Conservation (phyloP, 2,797 vertebrate genomes). For the Agapornis canus region DNA sequence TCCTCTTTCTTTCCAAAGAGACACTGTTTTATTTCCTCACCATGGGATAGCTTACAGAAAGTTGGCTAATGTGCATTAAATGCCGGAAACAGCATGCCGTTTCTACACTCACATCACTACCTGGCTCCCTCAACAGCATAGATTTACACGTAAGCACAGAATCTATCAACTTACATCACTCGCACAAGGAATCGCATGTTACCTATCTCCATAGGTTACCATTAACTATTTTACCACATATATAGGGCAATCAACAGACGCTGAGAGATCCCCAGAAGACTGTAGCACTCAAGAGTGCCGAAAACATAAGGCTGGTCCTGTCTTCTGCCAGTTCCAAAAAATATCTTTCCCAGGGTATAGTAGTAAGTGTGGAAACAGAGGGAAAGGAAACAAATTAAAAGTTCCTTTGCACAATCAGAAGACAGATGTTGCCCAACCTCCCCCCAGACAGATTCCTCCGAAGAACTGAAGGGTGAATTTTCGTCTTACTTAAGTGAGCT, state of each 20-base stretch:
- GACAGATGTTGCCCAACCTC: not conserved
- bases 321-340: not conserved
- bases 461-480: not conserved
- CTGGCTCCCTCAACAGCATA: not conserved
- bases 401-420: not conserved
- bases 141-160: not conserved
- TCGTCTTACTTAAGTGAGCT: not conserved
- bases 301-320: not conserved
- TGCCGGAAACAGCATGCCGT: not conserved
- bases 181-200: not conserved
- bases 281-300: not conserved
- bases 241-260: not conserved
- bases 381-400: not conserved
- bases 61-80: not conserved
- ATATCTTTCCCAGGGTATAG: not conserved
- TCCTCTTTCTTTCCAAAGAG: not conserved
- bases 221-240: not conserved
- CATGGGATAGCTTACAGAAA: not conserved
- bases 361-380: not conserved
- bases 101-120: not conserved
- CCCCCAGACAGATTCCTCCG: rapidly evolving
- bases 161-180: not conserved
- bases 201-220: not conserved
- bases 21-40: not conserved
- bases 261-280: not conserved